Evolutionary conservation across 2,797 vertebrate species (phyloP).

Genomic region (Phataginus tetradactyla): DNA sequence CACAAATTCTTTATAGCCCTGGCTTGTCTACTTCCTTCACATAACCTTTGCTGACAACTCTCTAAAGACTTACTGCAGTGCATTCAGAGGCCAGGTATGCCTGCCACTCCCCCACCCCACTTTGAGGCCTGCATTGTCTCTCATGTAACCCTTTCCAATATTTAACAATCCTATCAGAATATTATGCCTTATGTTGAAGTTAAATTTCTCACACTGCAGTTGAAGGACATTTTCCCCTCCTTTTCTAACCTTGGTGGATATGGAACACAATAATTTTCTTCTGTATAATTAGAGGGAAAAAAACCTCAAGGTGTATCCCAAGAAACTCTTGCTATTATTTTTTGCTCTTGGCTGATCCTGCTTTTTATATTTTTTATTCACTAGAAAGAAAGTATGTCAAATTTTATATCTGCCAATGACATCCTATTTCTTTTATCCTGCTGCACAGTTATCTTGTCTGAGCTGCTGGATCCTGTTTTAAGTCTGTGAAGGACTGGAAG

Average conservation of each 20-base stretch:
- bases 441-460: not conserved
- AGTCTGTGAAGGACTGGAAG: slow-evolving; percentile 8
- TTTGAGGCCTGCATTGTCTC: not conserved
- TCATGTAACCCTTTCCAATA: not conserved
- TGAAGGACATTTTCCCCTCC: not conserved
- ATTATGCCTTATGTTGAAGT: not conserved
- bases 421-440: not conserved
- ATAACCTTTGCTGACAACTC: not conserved
- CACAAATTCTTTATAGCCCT: not conserved
- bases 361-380: not conserved
- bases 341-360: not conserved
- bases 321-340: not conserved
- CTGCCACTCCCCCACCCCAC: not conserved
- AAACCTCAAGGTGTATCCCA: not conserved
- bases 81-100: not conserved
- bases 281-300: not conserved
- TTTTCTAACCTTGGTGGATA: not conserved
- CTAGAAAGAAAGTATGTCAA: not conserved
- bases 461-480: not conserved
- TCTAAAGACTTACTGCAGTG: not conserved
- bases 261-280: not conserved
- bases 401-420: not conserved
- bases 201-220: not conserved
- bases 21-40: not conserved
- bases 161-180: not conserved